A percentile compares a stretch with the other conserved stretches of the same genome.
Evolutionary conservation across 2,797 vertebrate genomes (phyloP).

Genomic region (Macrochelys suwanniensis): DNA sequence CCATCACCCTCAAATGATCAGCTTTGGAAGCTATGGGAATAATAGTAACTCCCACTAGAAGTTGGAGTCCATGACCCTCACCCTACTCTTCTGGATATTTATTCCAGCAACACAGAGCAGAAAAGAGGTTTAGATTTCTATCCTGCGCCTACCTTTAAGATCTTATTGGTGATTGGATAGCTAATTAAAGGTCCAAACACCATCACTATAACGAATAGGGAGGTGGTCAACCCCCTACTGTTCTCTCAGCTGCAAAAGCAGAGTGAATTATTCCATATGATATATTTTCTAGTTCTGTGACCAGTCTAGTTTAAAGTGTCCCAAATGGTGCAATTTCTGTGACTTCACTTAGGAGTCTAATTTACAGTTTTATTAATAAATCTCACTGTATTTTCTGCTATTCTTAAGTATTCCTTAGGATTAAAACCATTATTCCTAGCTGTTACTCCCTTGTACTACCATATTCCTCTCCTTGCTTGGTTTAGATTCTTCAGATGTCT

Average conservation of each 20-base stretch:
- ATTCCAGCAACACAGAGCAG: neutral
- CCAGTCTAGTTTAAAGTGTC: neutral
- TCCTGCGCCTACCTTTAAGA: neutral
- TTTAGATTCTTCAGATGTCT: neutral
- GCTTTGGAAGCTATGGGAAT: fast-evolving
- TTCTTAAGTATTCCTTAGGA: neutral
- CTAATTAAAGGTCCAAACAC: neutral
- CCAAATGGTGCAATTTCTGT: neutral
- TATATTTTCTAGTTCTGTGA: neutral
- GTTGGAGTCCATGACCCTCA: neutral
- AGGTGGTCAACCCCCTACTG: neutral
- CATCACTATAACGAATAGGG: neutral
- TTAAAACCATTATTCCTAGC: neutral
- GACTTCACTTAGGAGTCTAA: neutral
- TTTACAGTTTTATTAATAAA: neutral
- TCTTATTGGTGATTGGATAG: conserved; percentile 4
- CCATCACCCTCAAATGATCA: neutral
- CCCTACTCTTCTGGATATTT: fast-evolving
- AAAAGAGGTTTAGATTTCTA: neutral
- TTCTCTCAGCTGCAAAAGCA: neutral
- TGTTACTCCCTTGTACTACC: neutral
- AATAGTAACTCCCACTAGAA: neutral
- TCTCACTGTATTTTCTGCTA: neutral
- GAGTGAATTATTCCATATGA: fast-evolving
- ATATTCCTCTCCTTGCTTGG: neutral